Evolutionary conservation across 1,140 invertebrate genomes (phyloP).

Genomic region (Drosophila auraria): DNA sequence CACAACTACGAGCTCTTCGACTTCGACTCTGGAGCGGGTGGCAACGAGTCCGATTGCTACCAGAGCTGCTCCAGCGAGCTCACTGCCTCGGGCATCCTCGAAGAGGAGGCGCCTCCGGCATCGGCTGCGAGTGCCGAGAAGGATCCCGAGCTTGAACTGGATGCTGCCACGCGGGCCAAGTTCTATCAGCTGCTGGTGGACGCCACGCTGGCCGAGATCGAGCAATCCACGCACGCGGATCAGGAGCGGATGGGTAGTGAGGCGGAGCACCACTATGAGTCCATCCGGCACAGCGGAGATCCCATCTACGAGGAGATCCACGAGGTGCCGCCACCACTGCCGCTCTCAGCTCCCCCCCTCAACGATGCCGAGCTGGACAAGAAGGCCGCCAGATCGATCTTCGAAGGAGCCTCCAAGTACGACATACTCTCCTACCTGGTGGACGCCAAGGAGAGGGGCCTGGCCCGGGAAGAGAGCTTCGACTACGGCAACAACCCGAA

Average conservation of each 20-base stretch:
- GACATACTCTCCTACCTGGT: constrained; percentile 95
- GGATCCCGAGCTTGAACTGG: constrained; percentile 46
- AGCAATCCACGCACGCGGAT: constrained; percentile 86
- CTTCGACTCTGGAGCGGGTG: constrained; percentile 62
- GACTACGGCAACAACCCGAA: constrained; percentile 87
- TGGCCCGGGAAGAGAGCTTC: constrained; percentile 88
- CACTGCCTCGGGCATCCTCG: constrained; percentile 86
- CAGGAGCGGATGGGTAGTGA: constrained; percentile 29
- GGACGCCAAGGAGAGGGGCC: constrained; percentile 91
- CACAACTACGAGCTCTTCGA: constrained; percentile 86
- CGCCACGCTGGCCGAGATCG: constrained; percentile 88
- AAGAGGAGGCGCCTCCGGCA: constrained; percentile 22
- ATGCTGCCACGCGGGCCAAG: constrained; percentile 87
- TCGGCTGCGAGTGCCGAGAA: background rate
- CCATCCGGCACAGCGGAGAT: constrained; percentile 90
- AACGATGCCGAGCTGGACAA: constrained; percentile 88
- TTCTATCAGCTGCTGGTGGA: constrained; percentile 90
- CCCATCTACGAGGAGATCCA: constrained; percentile 95
- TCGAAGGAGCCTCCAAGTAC: constrained; percentile 94
- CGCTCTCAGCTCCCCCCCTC: constrained; percentile 90
- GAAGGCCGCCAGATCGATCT: constrained; percentile 90
- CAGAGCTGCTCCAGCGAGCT: constrained; percentile 88
- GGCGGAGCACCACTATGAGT: constrained; percentile 90
- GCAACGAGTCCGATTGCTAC: constrained; percentile 88
- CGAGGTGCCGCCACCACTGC: constrained; percentile 91